These are phyloP conservation scores for Globicephala melas DNA, from an alignment of 2,113 vertebrate species.

Conservation along the genomic window DNA sequence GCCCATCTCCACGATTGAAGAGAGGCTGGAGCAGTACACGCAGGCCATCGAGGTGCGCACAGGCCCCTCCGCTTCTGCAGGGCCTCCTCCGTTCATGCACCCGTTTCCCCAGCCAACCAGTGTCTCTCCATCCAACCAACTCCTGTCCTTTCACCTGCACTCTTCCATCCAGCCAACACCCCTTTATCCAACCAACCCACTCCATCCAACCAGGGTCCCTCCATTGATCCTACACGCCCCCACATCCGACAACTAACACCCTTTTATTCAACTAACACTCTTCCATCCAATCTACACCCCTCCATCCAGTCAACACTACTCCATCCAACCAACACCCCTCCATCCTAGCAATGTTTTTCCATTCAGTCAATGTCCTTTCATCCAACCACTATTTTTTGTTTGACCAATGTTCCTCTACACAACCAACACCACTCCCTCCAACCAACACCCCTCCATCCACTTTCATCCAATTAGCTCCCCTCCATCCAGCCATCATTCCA, in stretches of 20 bases:
- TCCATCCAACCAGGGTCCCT: background rate
- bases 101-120: background rate
- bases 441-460: background rate
- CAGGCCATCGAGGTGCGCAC: slow-evolving; percentile 90
- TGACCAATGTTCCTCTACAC: rapidly evolving
- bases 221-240: background rate
- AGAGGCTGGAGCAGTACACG: slow-evolving; percentile 92
- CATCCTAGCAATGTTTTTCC: background rate
- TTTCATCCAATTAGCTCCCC: too few species aligned
- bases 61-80: rapidly evolving
- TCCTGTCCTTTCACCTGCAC: background rate
- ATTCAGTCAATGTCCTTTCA: background rate
- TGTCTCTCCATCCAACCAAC: background rate
- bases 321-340: background rate
- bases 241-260: background rate
- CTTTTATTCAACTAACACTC: rapidly evolving
- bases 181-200: background rate
- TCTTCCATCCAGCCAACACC: background rate
- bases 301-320: background rate
- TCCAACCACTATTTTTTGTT: background rate
- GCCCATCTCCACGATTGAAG: slow-evolving; percentile 89
- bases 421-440: background rate
- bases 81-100: rapidly evolving
- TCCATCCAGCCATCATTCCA: background rate
- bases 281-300: too few species aligned